A percentile compares a stretch with the other conserved stretches of the same genome.
These are phyloP conservation scores for Lonchura striata DNA, from an alignment of 2,113 vertebrate genomes.

Conservation along the genomic window DNA sequence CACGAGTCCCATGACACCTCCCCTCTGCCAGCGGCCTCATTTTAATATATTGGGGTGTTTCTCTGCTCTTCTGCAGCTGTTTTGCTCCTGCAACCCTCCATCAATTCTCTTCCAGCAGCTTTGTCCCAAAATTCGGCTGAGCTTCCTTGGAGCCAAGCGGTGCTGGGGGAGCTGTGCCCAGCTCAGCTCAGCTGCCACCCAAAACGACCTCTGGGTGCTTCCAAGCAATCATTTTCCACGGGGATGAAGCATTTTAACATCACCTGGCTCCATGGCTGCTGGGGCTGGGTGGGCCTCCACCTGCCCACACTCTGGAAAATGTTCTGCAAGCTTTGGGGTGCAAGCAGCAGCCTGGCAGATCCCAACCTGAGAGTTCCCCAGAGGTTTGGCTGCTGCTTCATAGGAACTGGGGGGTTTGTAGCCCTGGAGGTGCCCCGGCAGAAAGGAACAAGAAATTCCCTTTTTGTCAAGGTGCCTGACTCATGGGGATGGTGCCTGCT, in stretches of 20 bases:
- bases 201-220: background rate
- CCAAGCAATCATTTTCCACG: background rate
- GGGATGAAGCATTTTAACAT: background rate
- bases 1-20: background rate
- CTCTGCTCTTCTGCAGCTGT: background rate
- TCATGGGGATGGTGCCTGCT: accelerated
- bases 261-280: accelerated
- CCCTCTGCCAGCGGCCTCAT: background rate
- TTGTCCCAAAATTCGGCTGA: background rate
- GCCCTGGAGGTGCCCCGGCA: background rate
- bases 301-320: accelerated
- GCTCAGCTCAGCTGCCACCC: background rate
- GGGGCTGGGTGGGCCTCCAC: background rate
- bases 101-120: background rate
- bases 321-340: accelerated
- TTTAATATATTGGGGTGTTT: background rate
- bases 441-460: background rate
- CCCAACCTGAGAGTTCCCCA: accelerated
- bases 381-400: accelerated
- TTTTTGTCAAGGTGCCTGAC: accelerated
- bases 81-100: background rate
- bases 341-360: background rate
- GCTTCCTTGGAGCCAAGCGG: accelerated
- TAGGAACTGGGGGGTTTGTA: accelerated
- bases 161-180: background rate